Evolutionary conservation across 2,888 invertebrate species (phyloP), one percentile per base, ranked within the genome.

Genomic region (Tinea pellionella): DNA sequence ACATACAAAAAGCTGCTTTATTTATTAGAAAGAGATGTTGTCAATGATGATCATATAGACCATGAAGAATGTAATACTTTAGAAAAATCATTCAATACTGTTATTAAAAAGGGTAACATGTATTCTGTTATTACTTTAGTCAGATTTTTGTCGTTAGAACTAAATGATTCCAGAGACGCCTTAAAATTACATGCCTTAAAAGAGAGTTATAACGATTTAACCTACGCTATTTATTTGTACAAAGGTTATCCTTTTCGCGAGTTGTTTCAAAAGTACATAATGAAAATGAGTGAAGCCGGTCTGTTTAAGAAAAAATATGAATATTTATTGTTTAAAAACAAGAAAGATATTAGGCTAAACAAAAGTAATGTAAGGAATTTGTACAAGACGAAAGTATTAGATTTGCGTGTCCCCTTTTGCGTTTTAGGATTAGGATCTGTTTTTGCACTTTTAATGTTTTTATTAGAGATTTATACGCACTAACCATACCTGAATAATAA

Each of bases 51-150:
- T 9, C 30, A 32, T 19, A 13, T 58, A 16, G 57, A 62, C 42
- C 9, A 8, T 7, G 2, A 42, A 1, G 61, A 43, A 4, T 63
- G 63, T 51, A 56, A 62, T 18, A 61, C 61, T 12, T 15, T 30
- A 13, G 53, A 59, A 16, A 7, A 58, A 32, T 37, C 62, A 15
- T 41, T 63, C 13, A 6, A 59, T 16, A 18, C 37, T 42, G 58
- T 63, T 11, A 59, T 53, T 47, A 12, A 53, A 4, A 37, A 43
- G 4, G 37, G 57, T 24, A 59, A 32, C 7, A 61, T 53, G 47
- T 63, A 62, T 29, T 61, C 63, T 0, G n/a, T 61, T 8, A 59
- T 60, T 9, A 59, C 61, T 16, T 59, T 59, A 15, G 56, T 62
- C 13, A 57, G 47, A 13, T 63, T 62, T 59, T 37, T 61, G 15